Evolutionary conservation across 2,888 invertebrate species (phyloP), one percentile per base, ranked within the genome.

Genomic region (Marronus borbonicus): DNA sequence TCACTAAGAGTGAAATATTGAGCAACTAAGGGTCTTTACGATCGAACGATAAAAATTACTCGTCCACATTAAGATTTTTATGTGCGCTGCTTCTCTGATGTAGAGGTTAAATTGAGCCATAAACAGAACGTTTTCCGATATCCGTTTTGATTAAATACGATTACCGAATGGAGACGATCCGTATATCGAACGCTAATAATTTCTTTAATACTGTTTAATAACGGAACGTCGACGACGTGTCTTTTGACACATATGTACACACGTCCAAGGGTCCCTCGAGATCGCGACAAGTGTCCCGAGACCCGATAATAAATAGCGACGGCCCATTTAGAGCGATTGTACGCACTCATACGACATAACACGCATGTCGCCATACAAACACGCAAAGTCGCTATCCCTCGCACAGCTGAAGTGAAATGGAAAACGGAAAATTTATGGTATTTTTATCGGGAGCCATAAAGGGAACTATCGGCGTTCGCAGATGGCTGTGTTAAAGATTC

Each of bases 391-490:
- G 62, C 50, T 14, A 50, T 20, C 14, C 10, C 20, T 68, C 20
- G 50, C 8, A 5, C 14, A n/a, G 50, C 68, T 49, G 44, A 44
- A 74, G 62, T 20, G 60, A 60, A 74, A 74, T 17, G 72, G 55
- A 74, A 60, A 60, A 74, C 60, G 72, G 60, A 60, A 44, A 74
- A 74, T 81, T 81, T 80, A 80, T 79, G 76, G 79, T 78, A 79
- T 81, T 80, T 81, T 81, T 81, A 81, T 78, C 80, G 78, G 66
- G 60, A 64, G 77, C 72, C 79, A 80, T 81, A 81, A 81, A 81
- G 70, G 78, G 79, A 79, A 80, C 80, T 80, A 81, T 81, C 80
- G 80, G 24, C 60, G 20, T 44, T 74, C 24, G 60, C 60, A 58
- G 62, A 74, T 74, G 72, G 60, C 72, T 74, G 60, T 58, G 72